Percentiles rank a stretch among this genome's conserved stretches.
Conservation (phyloP, 2,113 vertebrate genomes). For the Antennarius striatus region DNA sequence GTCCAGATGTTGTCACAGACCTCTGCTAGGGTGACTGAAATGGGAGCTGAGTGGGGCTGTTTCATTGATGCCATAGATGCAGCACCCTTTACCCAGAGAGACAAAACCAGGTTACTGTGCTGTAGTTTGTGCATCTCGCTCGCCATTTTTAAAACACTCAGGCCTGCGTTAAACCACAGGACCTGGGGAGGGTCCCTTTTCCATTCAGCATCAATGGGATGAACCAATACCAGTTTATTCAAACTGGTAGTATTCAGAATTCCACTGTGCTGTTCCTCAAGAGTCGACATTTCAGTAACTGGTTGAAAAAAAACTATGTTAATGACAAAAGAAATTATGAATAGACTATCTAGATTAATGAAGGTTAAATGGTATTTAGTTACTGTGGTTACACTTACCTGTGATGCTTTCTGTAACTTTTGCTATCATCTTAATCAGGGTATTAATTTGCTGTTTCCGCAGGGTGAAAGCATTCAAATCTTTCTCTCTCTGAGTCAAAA, state of each 20-base stretch:
- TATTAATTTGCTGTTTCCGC: conserved; percentile 54
- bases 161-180: conserved; percentile 56
- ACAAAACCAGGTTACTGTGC: conserved; percentile 71
- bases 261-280: conserved; percentile 61
- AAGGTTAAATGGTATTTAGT: too few species aligned
- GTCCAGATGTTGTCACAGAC: conserved; percentile 65
- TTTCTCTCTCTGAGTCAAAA: conserved; percentile 69
- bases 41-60: fast-evolving
- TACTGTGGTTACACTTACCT: conserved; percentile 45
- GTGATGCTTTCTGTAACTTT: conserved; percentile 72
- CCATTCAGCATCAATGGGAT: conserved; percentile 38
- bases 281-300: conserved; percentile 68
- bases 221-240: conserved; percentile 59
- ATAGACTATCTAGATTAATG: too few species aligned
- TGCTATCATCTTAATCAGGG: conserved; percentile 77
- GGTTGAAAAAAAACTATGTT: not conserved
- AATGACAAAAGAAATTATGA: not conserved
- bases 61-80: not conserved
- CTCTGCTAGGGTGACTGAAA: conserved; percentile 43
- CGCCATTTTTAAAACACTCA: conserved; percentile 56
- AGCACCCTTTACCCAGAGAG: conserved; percentile 60
- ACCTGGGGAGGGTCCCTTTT: not conserved
- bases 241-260: conserved; percentile 52
- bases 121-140: conserved; percentile 64
- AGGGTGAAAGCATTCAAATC: conserved; percentile 46